Evolutionary conservation across 1,140 invertebrate genomes (phyloP).

Genomic region (Drosophila busckii): DNA sequence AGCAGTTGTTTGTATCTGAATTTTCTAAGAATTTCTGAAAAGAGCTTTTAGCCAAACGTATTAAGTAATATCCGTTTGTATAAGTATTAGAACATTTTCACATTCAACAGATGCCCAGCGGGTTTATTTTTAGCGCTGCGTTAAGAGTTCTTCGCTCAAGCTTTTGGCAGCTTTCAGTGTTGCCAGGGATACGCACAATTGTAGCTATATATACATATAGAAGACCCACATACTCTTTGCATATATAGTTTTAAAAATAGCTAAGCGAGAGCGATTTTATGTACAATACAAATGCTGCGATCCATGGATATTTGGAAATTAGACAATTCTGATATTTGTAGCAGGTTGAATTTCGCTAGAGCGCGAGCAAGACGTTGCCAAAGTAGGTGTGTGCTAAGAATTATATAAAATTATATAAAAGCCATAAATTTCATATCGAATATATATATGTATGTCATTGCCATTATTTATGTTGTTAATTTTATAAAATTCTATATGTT

Average conservation of each 20-base stretch:
- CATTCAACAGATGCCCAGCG: constrained; percentile 57
- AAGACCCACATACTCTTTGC: constrained; percentile 5
- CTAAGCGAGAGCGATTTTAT: constrained; percentile 14
- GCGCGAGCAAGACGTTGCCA: not conserved
- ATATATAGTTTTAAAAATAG: constrained; percentile 45
- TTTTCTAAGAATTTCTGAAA: constrained; percentile 22
- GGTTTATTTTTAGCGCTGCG: constrained; percentile 46
- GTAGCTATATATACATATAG: not conserved
- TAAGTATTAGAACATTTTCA: constrained; percentile 34
- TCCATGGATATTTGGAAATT: constrained; percentile 42
- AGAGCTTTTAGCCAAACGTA: constrained; percentile 50
- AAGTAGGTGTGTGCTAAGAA: constrained; percentile 17
- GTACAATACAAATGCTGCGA: constrained; percentile 20
- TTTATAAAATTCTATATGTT: constrained; percentile 34
- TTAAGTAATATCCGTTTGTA: constrained; percentile 56
- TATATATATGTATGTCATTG: constrained; percentile 50
- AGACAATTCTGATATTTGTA: constrained; percentile 2
- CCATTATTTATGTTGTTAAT: constrained; percentile 21
- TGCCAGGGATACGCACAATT: constrained; percentile 4
- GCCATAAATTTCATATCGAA: not conserved
- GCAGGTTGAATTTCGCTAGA: constrained; percentile 4
- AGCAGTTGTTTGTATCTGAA: constrained; percentile 35
- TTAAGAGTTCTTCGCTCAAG: not conserved
- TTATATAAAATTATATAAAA: not conserved
- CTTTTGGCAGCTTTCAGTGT: constrained; percentile 23